These are phyloP conservation scores for Pristis pectinata DNA, from an alignment of 2,797 vertebrate species.

Conservation along the genomic window DNA sequence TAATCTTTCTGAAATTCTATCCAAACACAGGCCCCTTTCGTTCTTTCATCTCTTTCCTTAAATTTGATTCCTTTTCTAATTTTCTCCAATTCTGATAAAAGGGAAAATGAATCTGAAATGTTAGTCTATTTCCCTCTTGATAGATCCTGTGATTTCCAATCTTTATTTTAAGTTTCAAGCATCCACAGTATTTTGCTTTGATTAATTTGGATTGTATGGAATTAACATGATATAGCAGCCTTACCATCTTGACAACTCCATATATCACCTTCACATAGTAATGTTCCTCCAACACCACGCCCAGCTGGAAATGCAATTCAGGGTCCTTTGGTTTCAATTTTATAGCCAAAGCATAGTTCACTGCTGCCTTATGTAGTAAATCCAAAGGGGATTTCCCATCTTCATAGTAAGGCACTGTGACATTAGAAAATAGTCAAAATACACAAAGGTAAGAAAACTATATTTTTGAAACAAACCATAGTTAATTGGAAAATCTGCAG, in stretches of 20 bases:
- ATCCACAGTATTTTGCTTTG: too few species aligned
- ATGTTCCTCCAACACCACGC: constrained; percentile 54
- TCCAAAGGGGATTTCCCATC: constrained; percentile 48
- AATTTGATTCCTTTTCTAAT: too few species aligned
- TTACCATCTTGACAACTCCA: constrained; percentile 51
- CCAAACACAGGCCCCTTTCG: too few species aligned
- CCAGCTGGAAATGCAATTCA: constrained; percentile 56
- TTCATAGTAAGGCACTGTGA: constrained; percentile 46
- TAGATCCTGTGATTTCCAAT: too few species aligned
- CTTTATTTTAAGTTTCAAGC: too few species aligned
- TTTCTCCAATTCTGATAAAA: too few species aligned
- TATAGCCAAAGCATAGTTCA: constrained; percentile 55
- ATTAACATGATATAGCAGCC: neutral
- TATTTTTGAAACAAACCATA: neutral
- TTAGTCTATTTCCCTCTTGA: too few species aligned
- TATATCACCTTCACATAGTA: constrained; percentile 53
- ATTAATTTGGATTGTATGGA: neutral
- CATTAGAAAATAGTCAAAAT: constrained; percentile 41
- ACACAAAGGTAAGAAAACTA: neutral
- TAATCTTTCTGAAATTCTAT: too few species aligned
- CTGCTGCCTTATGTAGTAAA: constrained; percentile 51
- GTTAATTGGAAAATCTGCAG: neutral
- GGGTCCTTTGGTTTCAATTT: constrained; percentile 50
- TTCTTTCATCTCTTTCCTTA: too few species aligned
- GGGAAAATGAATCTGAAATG: too few species aligned